Evolutionary conservation across 2,113 vertebrate species (phyloP), one percentile per base, ranked within the genome.

Genomic region (Athene cunicularia): DNA sequence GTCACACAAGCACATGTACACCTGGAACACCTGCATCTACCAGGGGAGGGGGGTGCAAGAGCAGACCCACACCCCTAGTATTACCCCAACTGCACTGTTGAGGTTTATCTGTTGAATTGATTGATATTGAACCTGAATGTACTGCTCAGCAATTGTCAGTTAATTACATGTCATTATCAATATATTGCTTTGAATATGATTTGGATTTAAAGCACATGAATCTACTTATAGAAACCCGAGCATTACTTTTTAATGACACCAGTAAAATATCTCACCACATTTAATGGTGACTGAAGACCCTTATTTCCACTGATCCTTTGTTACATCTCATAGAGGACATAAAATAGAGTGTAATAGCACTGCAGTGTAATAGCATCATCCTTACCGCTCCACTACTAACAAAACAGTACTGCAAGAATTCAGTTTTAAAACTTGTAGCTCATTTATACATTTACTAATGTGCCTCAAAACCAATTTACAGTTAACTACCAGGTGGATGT

Each of bases 401-500:
- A 74, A 72, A 95, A 37, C 32, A 4, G 3, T 50, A n/a, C 35
- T 58, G 60, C 66, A 95, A 45, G 62, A 58, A 76, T 85, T 89
- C 66, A 2, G 1, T 21, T 89, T 87, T 79, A 76, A 90, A 91
- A 91, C 45, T 73, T 70, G 67, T 66, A 82, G 20, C 37, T 93
- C 50, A 85, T 95, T 96, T 96, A 91, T 81, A 60, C 60, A 58
- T 75, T 91, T 70, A 82, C 35, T 75, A 56, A 72, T 60, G 72
- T 81, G 47, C 28, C 43, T 96, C 58, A 62, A 74, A 89, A 81
- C 7, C 70, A 80, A 93, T 91, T 94, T 96, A 35, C 67, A 49
- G 56, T 83, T 90, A 91, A 81, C 32, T 70, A 63, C 50, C 5
- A 14, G 37, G 37, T 47, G 37, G 30, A 75, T 73, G 26, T 72